phyloP scores from a whole-genome alignment of 2,797 vertebrate species.

The Tadarida brasiliensis region DNA sequence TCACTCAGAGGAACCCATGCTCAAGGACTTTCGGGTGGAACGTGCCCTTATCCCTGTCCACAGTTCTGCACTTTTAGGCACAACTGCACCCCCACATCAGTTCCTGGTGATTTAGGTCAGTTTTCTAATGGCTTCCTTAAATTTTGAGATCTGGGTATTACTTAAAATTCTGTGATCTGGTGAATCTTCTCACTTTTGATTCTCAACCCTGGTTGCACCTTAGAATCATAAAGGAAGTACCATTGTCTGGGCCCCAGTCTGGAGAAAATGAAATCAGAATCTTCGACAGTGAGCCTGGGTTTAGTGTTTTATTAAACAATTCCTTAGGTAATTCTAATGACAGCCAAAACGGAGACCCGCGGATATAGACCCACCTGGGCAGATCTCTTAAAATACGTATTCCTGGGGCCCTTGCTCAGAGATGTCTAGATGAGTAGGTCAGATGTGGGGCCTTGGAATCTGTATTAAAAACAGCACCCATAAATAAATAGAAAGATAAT shows the following conservation, averaged over 20 bases:
- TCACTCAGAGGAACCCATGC: not conserved
- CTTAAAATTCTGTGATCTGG: not conserved
- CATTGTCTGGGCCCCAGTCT: not conserved
- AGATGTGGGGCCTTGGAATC: not conserved
- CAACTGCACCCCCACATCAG: not conserved
- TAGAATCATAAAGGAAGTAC: not conserved
- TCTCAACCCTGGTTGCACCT: not conserved
- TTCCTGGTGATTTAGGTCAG: not conserved
- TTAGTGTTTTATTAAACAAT: not conserved
- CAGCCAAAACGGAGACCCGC: not conserved
- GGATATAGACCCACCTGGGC: not conserved
- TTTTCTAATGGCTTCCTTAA: not conserved
- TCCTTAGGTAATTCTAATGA: not conserved
- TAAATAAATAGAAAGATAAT: not conserved
- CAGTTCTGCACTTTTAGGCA: not conserved
- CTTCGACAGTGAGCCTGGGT: not conserved
- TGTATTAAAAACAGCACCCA: not conserved
- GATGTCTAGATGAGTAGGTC: not conserved
- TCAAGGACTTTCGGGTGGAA: not conserved
- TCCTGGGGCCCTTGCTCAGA: not conserved
- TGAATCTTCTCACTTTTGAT: not conserved
- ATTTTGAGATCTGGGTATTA: not conserved
- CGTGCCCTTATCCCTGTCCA: too few relatives aligned
- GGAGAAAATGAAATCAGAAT: constrained; percentile 20
- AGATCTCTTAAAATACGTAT: not conserved